Percentiles rank a stretch among this genome's conserved stretches.
Evolutionary conservation across 2,888 invertebrate genomes (phyloP).

Genomic region (Philaethria dido): DNA sequence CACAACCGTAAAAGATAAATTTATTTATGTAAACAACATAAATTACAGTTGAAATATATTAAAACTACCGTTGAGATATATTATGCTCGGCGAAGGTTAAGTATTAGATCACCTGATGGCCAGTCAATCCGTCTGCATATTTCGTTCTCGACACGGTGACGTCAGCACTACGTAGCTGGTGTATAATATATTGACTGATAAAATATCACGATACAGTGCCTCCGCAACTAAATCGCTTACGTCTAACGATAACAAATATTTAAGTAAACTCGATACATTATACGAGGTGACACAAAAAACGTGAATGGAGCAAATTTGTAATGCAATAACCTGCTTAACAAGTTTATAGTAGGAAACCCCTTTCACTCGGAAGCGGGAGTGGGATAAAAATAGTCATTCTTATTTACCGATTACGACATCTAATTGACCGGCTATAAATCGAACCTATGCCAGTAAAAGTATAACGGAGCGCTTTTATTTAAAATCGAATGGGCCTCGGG

Average conservation of each 20-base stretch:
- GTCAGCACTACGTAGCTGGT: slow-evolving; percentile 28
- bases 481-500: slow-evolving; percentile 69
- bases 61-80: slow-evolving; percentile 10
- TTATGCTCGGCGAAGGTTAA: slow-evolving; percentile 41
- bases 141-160: slow-evolving; percentile 35
- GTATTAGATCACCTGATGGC: slow-evolving; percentile 58
- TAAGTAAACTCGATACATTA: slow-evolving; percentile 12
- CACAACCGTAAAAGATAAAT: not conserved
- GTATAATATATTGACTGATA: slow-evolving; percentile 26
- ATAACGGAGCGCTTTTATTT: slow-evolving; percentile 76
- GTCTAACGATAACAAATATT: slow-evolving; percentile 7
- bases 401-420: slow-evolving; percentile 69
- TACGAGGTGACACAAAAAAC: slow-evolving; percentile 30
- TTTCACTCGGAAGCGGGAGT: slow-evolving; percentile 70
- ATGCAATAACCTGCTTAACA: slow-evolving; percentile 57
- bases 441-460: slow-evolving; percentile 48
- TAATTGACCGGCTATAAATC: slow-evolving; percentile 70
- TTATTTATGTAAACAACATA: not conserved
- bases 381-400: slow-evolving; percentile 68
- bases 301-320: slow-evolving; percentile 45
- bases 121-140: slow-evolving; percentile 44
- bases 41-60: slow-evolving; percentile 8
- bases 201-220: slow-evolving; percentile 14
- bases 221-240: slow-evolving; percentile 10
- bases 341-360: slow-evolving; percentile 69